phyloP scores from a whole-genome alignment of 2,113 vertebrate species.

The Bufo gargarizans region DNA sequence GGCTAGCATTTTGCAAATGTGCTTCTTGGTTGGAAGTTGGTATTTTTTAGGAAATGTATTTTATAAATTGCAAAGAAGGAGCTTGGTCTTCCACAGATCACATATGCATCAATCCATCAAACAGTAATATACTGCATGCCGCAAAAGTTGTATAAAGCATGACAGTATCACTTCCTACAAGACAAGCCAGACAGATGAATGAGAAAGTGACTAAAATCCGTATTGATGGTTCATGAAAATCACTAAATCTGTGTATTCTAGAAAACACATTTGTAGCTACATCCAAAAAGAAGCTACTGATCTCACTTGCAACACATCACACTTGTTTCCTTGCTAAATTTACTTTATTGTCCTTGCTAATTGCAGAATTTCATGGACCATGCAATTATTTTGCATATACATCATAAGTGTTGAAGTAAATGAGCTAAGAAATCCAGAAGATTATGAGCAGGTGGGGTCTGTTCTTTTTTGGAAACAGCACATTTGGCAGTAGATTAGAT shows the following conservation, averaged over 20 bases:
- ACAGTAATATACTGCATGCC: slow-evolving; percentile 42
- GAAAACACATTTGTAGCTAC: slow-evolving; percentile 31
- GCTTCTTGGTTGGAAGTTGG: background rate
- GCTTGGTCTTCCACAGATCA: slow-evolving; percentile 15
- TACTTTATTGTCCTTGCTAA: slow-evolving; percentile 29
- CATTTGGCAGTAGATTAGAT: slow-evolving; percentile 39
- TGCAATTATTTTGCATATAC: slow-evolving; percentile 44
- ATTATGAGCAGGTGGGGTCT: slow-evolving; percentile 40
- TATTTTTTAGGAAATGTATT: background rate
- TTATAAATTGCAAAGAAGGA: slow-evolving; percentile 30
- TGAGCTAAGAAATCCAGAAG: slow-evolving; percentile 27
- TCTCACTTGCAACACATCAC: background rate
- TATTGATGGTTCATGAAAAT: slow-evolving; percentile 53
- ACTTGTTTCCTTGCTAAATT: background rate
- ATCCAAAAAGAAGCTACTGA: slow-evolving; percentile 16
- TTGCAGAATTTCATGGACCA: slow-evolving; percentile 22
- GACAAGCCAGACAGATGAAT: slow-evolving; percentile 55
- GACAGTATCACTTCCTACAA: slow-evolving; percentile 55
- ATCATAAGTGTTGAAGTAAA: slow-evolving; percentile 34
- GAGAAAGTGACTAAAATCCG: slow-evolving; percentile 56
- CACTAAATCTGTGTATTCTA: slow-evolving; percentile 48
- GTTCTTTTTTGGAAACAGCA: slow-evolving; percentile 23
- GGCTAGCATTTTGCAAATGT: background rate
- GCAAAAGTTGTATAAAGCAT: slow-evolving; percentile 34
- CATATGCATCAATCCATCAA: slow-evolving; percentile 45